Evolutionary conservation across 92 coral and sea anemone species (phyloP).

Genomic region (Palythoa caribaeorum): DNA sequence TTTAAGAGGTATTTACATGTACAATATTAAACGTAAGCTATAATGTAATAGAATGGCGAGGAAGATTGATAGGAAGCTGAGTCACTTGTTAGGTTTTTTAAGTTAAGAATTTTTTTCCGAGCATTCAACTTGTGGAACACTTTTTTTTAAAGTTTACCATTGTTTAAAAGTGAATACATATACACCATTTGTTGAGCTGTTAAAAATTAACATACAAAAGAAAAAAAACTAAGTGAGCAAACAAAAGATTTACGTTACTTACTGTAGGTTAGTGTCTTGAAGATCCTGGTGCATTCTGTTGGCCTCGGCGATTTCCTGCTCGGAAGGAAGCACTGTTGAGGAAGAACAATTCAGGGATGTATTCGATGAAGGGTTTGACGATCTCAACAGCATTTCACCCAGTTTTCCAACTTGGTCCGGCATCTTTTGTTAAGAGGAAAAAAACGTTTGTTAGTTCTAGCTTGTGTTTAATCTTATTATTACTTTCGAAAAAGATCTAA

Average conservation of each 20-base stretch:
- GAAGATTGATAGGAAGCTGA: too few relatives aligned
- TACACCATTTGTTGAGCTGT: neutral
- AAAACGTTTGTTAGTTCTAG: neutral
- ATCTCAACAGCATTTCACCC: constrained; percentile 67
- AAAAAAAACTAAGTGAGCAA: neutral
- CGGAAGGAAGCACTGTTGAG: neutral
- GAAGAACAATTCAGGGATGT: neutral
- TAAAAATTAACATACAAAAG: neutral
- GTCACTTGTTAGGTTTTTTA: too few relatives aligned
- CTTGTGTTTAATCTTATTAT: neutral
- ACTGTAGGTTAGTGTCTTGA: constrained; percentile 9
- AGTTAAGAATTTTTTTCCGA: too few relatives aligned
- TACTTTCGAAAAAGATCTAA: neutral
- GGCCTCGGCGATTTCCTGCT: constrained; percentile 33
- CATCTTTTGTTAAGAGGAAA: constrained; percentile 53
- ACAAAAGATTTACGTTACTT: neutral
- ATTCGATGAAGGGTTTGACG: constrained; percentile 65
- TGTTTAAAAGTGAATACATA: too few relatives aligned
- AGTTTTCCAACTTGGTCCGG: constrained; percentile 75
- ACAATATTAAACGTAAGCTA: too few relatives aligned
- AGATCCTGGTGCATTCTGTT: constrained; percentile 9
- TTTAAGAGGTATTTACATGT: too few relatives aligned
- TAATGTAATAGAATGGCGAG: too few relatives aligned
- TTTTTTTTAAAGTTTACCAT: too few relatives aligned
- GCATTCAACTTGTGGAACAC: too few relatives aligned